A percentile compares a stretch with the other conserved stretches of the same genome.
These are phyloP conservation scores for Proisotoma minuta DNA, from an alignment of 2,888 invertebrate genomes.

Conservation along the genomic window DNA sequence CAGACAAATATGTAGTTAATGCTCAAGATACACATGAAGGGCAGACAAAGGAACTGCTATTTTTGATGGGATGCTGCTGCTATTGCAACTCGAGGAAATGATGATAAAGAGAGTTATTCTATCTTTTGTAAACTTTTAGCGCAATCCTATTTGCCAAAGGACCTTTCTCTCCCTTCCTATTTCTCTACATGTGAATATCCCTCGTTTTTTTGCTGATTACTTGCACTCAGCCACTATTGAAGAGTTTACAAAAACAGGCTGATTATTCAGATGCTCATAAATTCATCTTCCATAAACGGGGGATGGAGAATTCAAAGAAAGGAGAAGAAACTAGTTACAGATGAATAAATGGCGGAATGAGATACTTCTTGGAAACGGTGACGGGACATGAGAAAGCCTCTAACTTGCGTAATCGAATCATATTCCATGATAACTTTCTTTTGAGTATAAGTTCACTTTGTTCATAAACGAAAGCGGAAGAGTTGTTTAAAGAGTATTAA, in stretches of 20 bases:
- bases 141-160: not conserved
- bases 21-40: no score
- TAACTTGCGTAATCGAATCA: constrained; percentile 1
- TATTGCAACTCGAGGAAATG: constrained; percentile 10
- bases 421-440: not conserved
- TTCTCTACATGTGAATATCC: no score
- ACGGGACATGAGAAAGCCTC: not conserved
- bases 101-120: constrained; percentile 12
- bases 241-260: not conserved
- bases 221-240: no score
- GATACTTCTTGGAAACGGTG: no score
- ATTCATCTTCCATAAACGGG: not conserved
- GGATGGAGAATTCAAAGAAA: no score
- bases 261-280: not conserved
- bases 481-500: not conserved
- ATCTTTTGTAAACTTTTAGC: not conserved
- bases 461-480: not conserved
- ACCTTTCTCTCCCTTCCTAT: not conserved
- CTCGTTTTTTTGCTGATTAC: not conserved
- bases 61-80: constrained; percentile 1
- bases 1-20: no score
- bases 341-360: no score
- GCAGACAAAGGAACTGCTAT: no score
- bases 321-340: no score
- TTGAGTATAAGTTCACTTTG: not conserved